Base-by-base conservation (phyloP, 2,797 vertebrate genomes). In the Enteromius trimaculatus region DNA sequence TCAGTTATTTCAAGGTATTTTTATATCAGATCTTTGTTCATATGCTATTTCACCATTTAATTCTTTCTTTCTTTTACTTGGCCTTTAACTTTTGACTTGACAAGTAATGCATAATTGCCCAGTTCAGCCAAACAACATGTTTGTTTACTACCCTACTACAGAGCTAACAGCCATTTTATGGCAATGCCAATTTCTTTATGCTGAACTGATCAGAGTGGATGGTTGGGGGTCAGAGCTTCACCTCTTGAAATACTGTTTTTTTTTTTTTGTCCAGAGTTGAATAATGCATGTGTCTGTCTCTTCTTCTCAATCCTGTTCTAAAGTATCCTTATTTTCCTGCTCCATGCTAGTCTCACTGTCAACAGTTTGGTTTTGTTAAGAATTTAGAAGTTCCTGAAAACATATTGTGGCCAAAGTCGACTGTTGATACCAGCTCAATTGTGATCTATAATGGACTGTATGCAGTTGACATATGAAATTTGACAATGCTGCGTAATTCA, bases 111-210 rank as follows among this genome's bases (percentile, higher is more conserved):
- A 79, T 70, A 81, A 87, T 77, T 81, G 49, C 23, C 37, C 39
- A 34, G 34, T 64, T 39, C 49, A 37, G 65, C 65, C 87, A 83
- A 77, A 80, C 69, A 51, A 55, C 70, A 79, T 16, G 58, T 80
- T 84, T 87, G 70, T 79, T 82, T 84, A 81, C 74, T 64, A 26
- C 79, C 65, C 44, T 84, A 23, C 26, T 55, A 71, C 47, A 64
- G 42, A 47, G 31, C 71, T 80, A 85, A 82, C 44, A 80, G 42
- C 78, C 62, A 76, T 82, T 70, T 69, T 60, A 42, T 42, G 21
- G 39, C 77, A 29, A 16, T 66, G 53, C 49, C 71, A 39, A 29
- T 75, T 62, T 81, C 16, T 84, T 79, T 17, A 51, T 21, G 53
- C 65, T 58, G 3, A 82, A 19, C 17, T 26, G 58, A 26, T 66